Conservation (phyloP, 2,888 invertebrate species). For the Scaptomyza polygonia region DNA sequence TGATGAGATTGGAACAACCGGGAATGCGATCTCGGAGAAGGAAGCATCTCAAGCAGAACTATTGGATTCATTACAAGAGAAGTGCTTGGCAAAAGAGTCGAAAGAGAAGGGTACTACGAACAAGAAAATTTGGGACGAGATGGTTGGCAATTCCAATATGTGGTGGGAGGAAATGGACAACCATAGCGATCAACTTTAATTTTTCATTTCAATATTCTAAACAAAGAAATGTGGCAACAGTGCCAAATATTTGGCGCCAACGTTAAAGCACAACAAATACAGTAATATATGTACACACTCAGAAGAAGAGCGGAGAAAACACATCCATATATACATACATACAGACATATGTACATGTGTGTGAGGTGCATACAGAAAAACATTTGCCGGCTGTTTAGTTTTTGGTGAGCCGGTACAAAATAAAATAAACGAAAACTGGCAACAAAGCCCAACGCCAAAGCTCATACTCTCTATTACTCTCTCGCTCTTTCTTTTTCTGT, state of each 20-base stretch:
- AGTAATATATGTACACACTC: conserved; percentile 7
- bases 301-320: conserved; percentile 33
- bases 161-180: conserved; percentile 10
- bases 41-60: background rate
- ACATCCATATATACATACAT: conserved; percentile 1
- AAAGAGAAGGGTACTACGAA: background rate
- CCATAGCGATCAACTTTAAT: background rate
- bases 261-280: conserved; percentile 55
- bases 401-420: conserved; percentile 71
- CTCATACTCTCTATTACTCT: conserved; percentile 15
- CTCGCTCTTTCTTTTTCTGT: background rate
- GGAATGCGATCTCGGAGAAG: background rate
- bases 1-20: background rate
- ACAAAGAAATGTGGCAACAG: conserved; percentile 65
- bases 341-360: background rate
- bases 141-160: background rate
- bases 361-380: conserved; percentile 47
- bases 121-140: background rate
- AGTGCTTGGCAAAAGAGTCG: background rate
- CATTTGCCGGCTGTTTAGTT: conserved; percentile 76
- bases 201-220: conserved; percentile 34
- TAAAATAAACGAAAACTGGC: conserved; percentile 52
- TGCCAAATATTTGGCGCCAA: conserved; percentile 69
- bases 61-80: background rate
- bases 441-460: conserved; percentile 48